A percentile compares a stretch with the other conserved stretches of the same genome.
phyloP scores from a whole-genome alignment of 2,113 vertebrate species.

The Saimiri boliviensis region DNA sequence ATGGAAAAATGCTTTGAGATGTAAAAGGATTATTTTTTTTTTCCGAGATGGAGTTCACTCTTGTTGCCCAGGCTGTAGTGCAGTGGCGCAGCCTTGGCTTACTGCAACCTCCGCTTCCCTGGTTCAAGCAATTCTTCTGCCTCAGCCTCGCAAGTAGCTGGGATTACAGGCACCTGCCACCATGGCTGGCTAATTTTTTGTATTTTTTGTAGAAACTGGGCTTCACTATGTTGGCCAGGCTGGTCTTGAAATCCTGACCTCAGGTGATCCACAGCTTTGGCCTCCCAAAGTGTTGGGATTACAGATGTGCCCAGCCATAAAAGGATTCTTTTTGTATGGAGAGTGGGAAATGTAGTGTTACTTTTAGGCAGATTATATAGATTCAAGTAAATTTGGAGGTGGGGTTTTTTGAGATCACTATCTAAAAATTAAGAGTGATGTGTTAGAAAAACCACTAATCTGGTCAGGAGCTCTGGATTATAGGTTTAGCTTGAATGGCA shows the following conservation, averaged over 20 bases:
- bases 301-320: not conserved
- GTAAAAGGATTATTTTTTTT: not conserved
- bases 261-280: not conserved
- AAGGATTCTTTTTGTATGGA: constrained; percentile 20
- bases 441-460: not conserved
- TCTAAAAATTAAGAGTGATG: not conserved
- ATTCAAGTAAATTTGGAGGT: not conserved
- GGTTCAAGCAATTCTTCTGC: not conserved
- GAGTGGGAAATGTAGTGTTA: not conserved
- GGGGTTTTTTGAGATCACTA: not conserved
- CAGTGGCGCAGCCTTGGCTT: not conserved
- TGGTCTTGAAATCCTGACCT: not conserved
- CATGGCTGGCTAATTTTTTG: not conserved
- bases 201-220: not conserved
- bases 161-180: not conserved
- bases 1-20: constrained; percentile 16
- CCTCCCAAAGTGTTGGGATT: not conserved
- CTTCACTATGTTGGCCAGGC: not conserved
- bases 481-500: not conserved
- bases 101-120: not conserved
- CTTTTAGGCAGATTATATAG: not conserved
- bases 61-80: not conserved
- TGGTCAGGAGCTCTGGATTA: not conserved
- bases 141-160: not conserved
- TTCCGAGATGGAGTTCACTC: no score